Conservation (phyloP, 2,888 invertebrate genomes). For the Theretra japonica region DNA sequence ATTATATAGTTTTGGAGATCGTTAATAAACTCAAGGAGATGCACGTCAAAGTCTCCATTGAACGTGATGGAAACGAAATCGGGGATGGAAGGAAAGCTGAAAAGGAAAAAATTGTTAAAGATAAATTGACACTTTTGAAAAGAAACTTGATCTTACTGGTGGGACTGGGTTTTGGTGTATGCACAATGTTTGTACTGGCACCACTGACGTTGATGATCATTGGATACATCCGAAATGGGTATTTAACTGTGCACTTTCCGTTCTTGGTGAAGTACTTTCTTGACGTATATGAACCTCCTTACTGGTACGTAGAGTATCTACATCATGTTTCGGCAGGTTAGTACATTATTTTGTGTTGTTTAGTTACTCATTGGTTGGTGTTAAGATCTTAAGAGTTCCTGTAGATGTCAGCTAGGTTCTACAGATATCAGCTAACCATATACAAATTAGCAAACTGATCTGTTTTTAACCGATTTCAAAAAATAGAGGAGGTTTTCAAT, state of each 20-base stretch:
- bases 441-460: too few relatives aligned
- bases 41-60: slow-evolving; percentile 47
- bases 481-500: too few relatives aligned
- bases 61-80: slow-evolving; percentile 29
- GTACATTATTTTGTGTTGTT: neutral
- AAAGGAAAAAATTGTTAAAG: slow-evolving; percentile 47
- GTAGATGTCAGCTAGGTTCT: too few relatives aligned
- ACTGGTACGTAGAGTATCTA: slow-evolving; percentile 60
- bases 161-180: slow-evolving; percentile 45
- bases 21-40: slow-evolving; percentile 56
- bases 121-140: slow-evolving; percentile 51
- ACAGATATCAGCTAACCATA: too few relatives aligned
- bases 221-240: slow-evolving; percentile 51
- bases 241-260: slow-evolving; percentile 54
- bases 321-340: slow-evolving; percentile 64
- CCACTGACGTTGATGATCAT: slow-evolving; percentile 57
- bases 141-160: slow-evolving; percentile 47
- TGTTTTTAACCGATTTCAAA: too few relatives aligned
- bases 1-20: slow-evolving; percentile 46
- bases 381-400: too few relatives aligned
- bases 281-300: slow-evolving; percentile 49
- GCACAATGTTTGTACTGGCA: slow-evolving; percentile 53
- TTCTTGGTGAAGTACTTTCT: slow-evolving; percentile 63
- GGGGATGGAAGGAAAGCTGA: slow-evolving; percentile 16
- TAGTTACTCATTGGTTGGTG: too few relatives aligned